Conservation (phyloP, 1,140 invertebrate genomes). For the Drosophila navojoa region DNA sequence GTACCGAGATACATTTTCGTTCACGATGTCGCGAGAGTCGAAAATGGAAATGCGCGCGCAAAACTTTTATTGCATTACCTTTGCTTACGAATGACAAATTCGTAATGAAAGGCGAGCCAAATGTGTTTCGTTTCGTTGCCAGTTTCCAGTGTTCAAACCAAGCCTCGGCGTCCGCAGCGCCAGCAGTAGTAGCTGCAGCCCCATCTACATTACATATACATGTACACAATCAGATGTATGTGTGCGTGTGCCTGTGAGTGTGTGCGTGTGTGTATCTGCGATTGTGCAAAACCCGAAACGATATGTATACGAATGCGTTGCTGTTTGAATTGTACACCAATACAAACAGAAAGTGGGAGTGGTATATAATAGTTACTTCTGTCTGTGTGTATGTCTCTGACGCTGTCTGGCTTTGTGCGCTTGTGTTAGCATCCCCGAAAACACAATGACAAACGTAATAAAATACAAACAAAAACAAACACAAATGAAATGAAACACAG, state of each 20-base stretch:
- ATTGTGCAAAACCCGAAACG: constrained; percentile 81
- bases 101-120: constrained; percentile 83
- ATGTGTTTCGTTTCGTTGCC: constrained; percentile 80
- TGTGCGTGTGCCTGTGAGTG: constrained; percentile 25
- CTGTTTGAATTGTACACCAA: constrained; percentile 69
- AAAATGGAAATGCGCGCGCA: constrained; percentile 76
- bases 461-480: constrained; percentile 72
- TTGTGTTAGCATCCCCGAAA: constrained; percentile 75
- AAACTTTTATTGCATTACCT: constrained; percentile 84
- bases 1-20: constrained; percentile 48
- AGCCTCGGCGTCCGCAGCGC: constrained; percentile 44
- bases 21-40: constrained; percentile 42
- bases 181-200: constrained; percentile 43
- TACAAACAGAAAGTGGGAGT: constrained; percentile 72
- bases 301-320: constrained; percentile 66
- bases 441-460: constrained; percentile 80
- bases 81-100: constrained; percentile 84
- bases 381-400: constrained; percentile 27
- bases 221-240: constrained; percentile 7
- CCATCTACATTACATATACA: constrained; percentile 43
- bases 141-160: constrained; percentile 55
- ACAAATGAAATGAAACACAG: constrained; percentile 63
- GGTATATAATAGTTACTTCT: constrained; percentile 70
- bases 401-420: constrained; percentile 21
- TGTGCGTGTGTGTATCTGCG: constrained; percentile 66